Percentiles rank a stretch among this genome's conserved stretches.
Evolutionary conservation across 2,888 invertebrate species (phyloP).

Genomic region (Xylophagus ater): DNA sequence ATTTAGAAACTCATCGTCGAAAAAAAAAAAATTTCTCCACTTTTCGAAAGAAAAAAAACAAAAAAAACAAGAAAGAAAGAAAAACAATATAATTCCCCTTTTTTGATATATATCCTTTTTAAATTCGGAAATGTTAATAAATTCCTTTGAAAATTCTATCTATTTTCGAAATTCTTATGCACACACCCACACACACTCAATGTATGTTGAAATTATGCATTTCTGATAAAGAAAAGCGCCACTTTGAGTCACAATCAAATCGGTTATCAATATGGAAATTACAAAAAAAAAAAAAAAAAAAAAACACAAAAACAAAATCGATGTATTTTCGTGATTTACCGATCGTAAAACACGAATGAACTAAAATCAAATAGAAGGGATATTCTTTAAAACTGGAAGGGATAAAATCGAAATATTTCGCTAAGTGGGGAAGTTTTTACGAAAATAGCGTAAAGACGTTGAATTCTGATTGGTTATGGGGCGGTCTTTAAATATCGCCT

Average conservation of each 20-base stretch:
- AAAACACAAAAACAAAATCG: conserved; percentile 1
- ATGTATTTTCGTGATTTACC: not conserved
- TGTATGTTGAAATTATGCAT: not conserved
- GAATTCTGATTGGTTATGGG: conserved; percentile 22
- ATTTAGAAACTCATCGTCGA: too few relatives aligned
- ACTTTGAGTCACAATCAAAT: not conserved
- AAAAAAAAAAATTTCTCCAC: too few relatives aligned
- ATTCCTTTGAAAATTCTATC: too few relatives aligned
- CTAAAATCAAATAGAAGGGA: not conserved
- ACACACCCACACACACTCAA: too few relatives aligned
- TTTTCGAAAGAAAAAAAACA: too few relatives aligned
- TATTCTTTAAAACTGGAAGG: conserved; percentile 1
- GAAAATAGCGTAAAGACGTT: not conserved
- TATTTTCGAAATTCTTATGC: too few relatives aligned
- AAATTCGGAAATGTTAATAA: too few relatives aligned
- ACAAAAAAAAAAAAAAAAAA: not conserved
- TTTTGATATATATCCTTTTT: too few relatives aligned
- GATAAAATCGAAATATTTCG: not conserved
- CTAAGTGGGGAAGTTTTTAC: conserved; percentile 4
- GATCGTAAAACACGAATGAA: not conserved
- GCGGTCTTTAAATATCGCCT: conserved; percentile 25
- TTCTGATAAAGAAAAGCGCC: not conserved
- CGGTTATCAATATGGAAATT: too few relatives aligned
- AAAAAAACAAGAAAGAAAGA: too few relatives aligned
- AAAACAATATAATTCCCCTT: too few relatives aligned